A percentile compares a stretch with the other conserved stretches of the same genome.
These are phyloP conservation scores for Alethe diademata DNA, from an alignment of 2,113 vertebrate genomes.

Conservation along the genomic window DNA sequence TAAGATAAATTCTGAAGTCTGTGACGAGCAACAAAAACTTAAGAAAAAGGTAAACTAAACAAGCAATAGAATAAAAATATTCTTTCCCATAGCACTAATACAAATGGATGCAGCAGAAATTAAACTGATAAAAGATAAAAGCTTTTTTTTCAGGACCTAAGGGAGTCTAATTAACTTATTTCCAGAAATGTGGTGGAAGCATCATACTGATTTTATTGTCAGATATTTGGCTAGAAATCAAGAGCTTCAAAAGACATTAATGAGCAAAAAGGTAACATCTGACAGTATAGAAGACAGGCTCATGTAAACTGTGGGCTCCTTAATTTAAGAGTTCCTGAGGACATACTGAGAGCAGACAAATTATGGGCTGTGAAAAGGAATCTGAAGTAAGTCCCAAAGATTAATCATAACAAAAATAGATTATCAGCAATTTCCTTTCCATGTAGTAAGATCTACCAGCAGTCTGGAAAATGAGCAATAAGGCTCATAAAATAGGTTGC, in stretches of 20 bases:
- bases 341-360: neutral
- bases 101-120: slow-evolving; percentile 24
- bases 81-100: neutral
- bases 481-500: slow-evolving; percentile 2
- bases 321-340: slow-evolving; percentile 36
- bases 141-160: slow-evolving; percentile 9
- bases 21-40: neutral
- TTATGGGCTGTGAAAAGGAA: slow-evolving; percentile 1
- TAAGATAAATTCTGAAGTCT: neutral
- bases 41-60: neutral
- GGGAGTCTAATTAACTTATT: slow-evolving; percentile 48
- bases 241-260: slow-evolving; percentile 36
- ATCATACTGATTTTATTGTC: slow-evolving; percentile 29
- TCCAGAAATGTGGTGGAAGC: neutral
- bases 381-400: neutral
- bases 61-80: neutral
- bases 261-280: neutral
- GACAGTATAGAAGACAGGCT: neutral
- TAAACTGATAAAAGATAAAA: slow-evolving; percentile 51
- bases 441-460: neutral
- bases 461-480: slow-evolving; percentile 15
- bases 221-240: slow-evolving; percentile 62
- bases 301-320: neutral
- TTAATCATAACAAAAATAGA: neutral
- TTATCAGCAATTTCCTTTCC: slow-evolving; percentile 33